Evolutionary conservation across 1,140 invertebrate species (phyloP), one percentile per base, ranked within the genome.

Genomic region (Drosophila orena): DNA sequence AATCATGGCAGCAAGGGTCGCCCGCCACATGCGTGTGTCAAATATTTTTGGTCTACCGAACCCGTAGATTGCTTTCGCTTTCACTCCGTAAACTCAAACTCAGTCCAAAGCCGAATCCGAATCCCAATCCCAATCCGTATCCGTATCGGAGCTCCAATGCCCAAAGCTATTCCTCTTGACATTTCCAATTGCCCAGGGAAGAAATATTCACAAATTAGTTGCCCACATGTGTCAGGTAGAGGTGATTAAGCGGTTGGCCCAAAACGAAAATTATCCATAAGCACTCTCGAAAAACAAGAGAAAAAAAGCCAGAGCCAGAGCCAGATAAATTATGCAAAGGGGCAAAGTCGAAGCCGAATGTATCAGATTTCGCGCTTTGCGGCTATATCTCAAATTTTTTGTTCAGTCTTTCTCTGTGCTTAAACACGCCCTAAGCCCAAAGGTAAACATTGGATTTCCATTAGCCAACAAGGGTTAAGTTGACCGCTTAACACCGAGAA

Each of bases 341-440:
- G 53, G 37, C 57, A 50, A 20, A 55, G 24, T 34, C 60, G 71
- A 75, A 74, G 52, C 65, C 43, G 38, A 81, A 81, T 86, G 75
- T 88, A 86, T 88, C 83, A 81, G 70, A 86, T 88, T 86, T 88
- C 83, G 62, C 83, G 83, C 79, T 86, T 78, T 75, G 75, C 53
- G 81, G 77, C 46, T 47, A 49, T 70, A 69, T 35, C 22, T 49
- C 64, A 40, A 40, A 56, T 38, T 56, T 59, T 56, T 0, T 58
- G 59, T 64, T 49, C 66, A 55, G 17, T 17, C 37, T 53, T 54
- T 58, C 42, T 50, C 15, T 37, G 46, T 35, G 57, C 46, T 50
- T 58, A 49, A 73, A 71, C 62, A 77, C 73, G 69, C 64, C 64
- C 81, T 80, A 79, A 85, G 69, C 70, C 76, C 55, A 56, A 77